A percentile compares a stretch with the other conserved stretches of the same genome.
phyloP scores from a whole-genome alignment of 2,888 invertebrate species.

The Nomada ferruginata region DNA sequence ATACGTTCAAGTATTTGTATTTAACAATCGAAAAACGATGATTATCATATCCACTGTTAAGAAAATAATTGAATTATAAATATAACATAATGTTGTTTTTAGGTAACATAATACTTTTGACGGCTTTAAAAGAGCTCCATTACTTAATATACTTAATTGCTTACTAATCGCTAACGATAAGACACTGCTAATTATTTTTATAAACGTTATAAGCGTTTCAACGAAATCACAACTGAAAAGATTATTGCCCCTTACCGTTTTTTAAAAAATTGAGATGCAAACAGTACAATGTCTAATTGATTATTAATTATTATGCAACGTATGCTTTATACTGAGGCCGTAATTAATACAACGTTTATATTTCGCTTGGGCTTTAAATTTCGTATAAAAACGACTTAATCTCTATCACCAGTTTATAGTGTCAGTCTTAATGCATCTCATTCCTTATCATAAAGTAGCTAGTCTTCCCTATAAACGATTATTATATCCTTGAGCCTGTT shows the following conservation, averaged over 20 bases:
- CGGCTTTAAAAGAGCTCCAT: background rate
- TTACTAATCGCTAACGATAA: constrained; percentile 3
- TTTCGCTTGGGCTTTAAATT: background rate
- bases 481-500: background rate
- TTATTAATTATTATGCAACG: background rate
- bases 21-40: background rate
- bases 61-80: constrained; percentile 7
- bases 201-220: background rate
- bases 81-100: constrained; percentile 4
- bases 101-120: constrained; percentile 37
- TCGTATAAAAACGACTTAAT: constrained; percentile 38
- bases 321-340: no score
- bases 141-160: background rate
- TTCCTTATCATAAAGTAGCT: constrained; percentile 21
- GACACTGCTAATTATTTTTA: constrained; percentile 1
- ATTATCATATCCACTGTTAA: background rate
- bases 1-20: background rate
- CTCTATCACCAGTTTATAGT: constrained; percentile 47
- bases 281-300: constrained; percentile 48
- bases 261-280: constrained; percentile 18
- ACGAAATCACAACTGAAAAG: background rate
- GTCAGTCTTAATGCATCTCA: constrained; percentile 51
- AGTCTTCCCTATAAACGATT: constrained; percentile 1
- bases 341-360: background rate
- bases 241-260: background rate